These are phyloP conservation scores for Tetrapedia diversipes DNA, from an alignment of 2,888 invertebrate species.

Conservation along the genomic window DNA sequence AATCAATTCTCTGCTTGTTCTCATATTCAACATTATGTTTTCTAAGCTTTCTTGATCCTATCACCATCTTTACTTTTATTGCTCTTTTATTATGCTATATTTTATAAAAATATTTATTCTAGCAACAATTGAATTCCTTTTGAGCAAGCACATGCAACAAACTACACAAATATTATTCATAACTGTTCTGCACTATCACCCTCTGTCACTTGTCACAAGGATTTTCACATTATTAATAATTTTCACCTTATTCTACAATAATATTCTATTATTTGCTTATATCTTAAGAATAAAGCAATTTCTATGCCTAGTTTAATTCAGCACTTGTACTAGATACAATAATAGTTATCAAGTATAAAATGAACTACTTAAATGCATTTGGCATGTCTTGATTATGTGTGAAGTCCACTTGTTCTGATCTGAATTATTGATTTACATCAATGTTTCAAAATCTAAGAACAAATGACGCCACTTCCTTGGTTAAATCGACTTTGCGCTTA, in stretches of 20 bases:
- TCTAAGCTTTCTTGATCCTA: slow-evolving; percentile 62
- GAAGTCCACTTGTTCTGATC: slow-evolving; percentile 46
- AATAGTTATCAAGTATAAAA: slow-evolving; percentile 70
- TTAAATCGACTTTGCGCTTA: slow-evolving; percentile 47
- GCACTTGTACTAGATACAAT: slow-evolving; percentile 56
- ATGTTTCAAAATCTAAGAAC: slow-evolving; percentile 32
- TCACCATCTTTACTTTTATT: slow-evolving; percentile 56
- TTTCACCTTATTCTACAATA: slow-evolving; percentile 45
- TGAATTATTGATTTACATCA: slow-evolving; percentile 38
- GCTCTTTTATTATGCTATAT: slow-evolving; percentile 55
- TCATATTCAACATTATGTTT: slow-evolving; percentile 6
- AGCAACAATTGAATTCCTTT: slow-evolving; percentile 53
- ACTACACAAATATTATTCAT: slow-evolving; percentile 45
- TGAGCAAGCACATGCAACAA: slow-evolving; percentile 62
- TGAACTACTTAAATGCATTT: slow-evolving; percentile 79
- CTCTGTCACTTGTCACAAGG: slow-evolving; percentile 60
- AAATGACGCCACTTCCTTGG: slow-evolving; percentile 41
- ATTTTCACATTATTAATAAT: slow-evolving; percentile 49
- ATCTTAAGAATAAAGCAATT: slow-evolving; percentile 39
- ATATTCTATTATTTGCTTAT: slow-evolving; percentile 41
- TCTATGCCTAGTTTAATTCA: slow-evolving; percentile 38
- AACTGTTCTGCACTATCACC: slow-evolving; percentile 45
- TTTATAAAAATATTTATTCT: slow-evolving; percentile 74
- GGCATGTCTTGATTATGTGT: slow-evolving; percentile 74
- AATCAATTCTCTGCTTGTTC: slow-evolving; percentile 32